Conservation (phyloP, 2,797 vertebrate species). For the Pangasius larnaudii region DNA sequence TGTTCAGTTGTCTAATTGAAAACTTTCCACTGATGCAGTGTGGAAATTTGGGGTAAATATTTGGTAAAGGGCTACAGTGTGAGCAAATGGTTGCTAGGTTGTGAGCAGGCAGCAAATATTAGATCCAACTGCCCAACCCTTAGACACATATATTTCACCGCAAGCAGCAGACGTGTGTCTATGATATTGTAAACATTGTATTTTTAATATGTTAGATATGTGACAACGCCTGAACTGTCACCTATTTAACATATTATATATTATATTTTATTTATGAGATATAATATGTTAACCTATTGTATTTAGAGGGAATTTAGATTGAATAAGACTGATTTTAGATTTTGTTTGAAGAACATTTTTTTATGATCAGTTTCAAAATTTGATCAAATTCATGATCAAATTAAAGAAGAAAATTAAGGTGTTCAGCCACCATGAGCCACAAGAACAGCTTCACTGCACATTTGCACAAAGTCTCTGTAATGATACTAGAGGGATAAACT, state of each 20-base stretch:
- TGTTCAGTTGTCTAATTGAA: conserved; percentile 16
- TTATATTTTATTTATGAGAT: no score
- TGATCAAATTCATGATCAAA: no score
- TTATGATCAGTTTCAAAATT: neutral
- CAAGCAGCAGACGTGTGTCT: neutral
- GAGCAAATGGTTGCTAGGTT: conserved; percentile 47
- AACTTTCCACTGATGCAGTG: conserved; percentile 15
- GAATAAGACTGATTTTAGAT: neutral
- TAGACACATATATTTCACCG: neutral
- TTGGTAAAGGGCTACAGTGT: conserved; percentile 34
- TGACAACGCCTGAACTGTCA: neutral
- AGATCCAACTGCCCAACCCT: neutral
- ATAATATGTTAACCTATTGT: no score
- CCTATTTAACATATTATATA: neutral
- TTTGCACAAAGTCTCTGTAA: neutral
- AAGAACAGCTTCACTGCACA: neutral
- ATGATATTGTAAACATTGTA: neutral
- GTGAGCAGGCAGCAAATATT: conserved; percentile 25
- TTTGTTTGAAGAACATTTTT: neutral
- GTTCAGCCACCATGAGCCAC: neutral
- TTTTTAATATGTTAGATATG: neutral
- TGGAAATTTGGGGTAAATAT: conserved; percentile 46
- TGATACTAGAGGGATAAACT: neutral
- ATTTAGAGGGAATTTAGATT: neutral
- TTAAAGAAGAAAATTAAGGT: neutral